phyloP scores from a whole-genome alignment of 1,140 invertebrate species.

The Apis cerana region DNA sequence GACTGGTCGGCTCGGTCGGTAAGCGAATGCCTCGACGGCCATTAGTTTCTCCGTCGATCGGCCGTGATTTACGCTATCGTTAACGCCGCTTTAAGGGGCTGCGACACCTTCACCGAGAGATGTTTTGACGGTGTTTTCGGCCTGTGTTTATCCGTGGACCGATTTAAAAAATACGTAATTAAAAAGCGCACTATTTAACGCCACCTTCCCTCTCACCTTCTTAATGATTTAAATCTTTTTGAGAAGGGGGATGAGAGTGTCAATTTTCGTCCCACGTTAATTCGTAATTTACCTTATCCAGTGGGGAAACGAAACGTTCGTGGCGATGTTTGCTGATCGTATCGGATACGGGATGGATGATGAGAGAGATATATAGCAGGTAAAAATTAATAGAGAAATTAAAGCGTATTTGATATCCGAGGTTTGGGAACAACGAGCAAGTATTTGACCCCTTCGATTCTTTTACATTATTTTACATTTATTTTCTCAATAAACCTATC shows the following conservation, averaged over 20 bases:
- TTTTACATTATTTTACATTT: too few relatives aligned
- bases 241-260: neutral
- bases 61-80: constrained; percentile 58
- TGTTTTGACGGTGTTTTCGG: constrained; percentile 31
- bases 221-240: constrained; percentile 1
- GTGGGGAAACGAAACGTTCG: neutral
- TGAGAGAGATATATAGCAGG: too few relatives aligned
- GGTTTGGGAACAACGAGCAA: too few relatives aligned
- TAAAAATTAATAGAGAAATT: too few relatives aligned
- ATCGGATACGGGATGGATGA: neutral
- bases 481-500: too few relatives aligned
- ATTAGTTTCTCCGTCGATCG: constrained; percentile 34
- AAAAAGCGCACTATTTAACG: neutral
- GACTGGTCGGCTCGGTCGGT: constrained; percentile 1
- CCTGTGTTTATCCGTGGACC: neutral
- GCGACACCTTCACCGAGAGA: constrained; percentile 34
- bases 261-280: neutral
- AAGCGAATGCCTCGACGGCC: neutral
- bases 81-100: constrained; percentile 47
- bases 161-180: constrained; percentile 19
- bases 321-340: neutral
- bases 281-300: neutral
- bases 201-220: neutral
- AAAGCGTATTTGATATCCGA: too few relatives aligned
- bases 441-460: too few relatives aligned